Evolutionary conservation across 2,888 invertebrate species (phyloP), one percentile per base, ranked within the genome.

Genomic region (Archips xylosteana): DNA sequence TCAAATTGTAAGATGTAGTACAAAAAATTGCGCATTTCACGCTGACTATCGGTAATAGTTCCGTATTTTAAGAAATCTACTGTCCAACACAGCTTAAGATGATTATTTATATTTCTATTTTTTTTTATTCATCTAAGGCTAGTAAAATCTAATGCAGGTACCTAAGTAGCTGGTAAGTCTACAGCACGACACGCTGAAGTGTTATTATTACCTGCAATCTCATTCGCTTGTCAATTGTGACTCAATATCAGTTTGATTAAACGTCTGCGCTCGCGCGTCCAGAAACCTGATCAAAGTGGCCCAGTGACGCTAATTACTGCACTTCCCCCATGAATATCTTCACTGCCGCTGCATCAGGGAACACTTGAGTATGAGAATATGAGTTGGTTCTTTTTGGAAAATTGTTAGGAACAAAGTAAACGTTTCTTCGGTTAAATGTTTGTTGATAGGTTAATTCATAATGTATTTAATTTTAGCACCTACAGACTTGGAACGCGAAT

Each of bases 221-320:
- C 59, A 15, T 10, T 5, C 36, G 64, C 64, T 13, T 64, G 34
- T 64, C 23, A 64, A 63, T 64, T 74, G 60, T 3, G 45, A 32
- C 64, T 51, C 60, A 60, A 13, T 59, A 13, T 51, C 65, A 45
- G 9, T 32, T 64, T 10, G 23, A 12, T 36, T 32, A 36, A 23
- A 39, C 73, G 69, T 69, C 51, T 69, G 69, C 69, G 42, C 36
- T 13, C 60, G 51, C 73, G 49, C 57, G 59, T 72, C 4, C 34
- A 34, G 54, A 10, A 62, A 10, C 13, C 63, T 63, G 73, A 74
- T 74, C 74, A 74, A 74, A 74, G 70, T 34, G 9, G 49, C 3
- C n/a, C 59, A 54, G 15, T 63, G 59, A 60, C 64, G 36, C 39
- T 63, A 69, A 73, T 60, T 45, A 54, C 59, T 49, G 15, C 36